Percentiles rank a stretch among this genome's conserved stretches.
phyloP scores from a whole-genome alignment of 2,888 invertebrate species.

The Drosophila merina region DNA sequence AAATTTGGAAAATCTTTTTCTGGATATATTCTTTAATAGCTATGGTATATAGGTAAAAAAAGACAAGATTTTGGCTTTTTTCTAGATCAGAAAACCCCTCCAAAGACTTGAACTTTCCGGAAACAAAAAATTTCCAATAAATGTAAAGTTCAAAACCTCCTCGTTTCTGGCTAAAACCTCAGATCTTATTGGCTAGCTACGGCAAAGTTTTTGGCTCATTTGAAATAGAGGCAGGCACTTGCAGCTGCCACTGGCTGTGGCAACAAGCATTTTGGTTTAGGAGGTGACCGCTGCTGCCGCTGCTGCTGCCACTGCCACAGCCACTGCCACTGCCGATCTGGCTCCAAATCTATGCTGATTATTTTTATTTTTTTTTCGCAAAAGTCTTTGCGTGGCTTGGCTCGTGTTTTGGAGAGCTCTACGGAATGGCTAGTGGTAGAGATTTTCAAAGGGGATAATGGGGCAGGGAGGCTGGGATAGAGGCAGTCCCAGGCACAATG shows the following conservation, averaged over 20 bases:
- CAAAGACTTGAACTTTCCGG: no score
- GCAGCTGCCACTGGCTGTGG: constrained; percentile 55
- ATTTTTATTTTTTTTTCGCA: neutral
- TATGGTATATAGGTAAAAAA: no score
- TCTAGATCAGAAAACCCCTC: no score
- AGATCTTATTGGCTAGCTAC: no score
- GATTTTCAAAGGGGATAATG: neutral
- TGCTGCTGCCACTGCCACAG: constrained; percentile 15
- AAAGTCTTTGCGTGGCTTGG: constrained; percentile 20
- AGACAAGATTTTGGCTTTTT: no score
- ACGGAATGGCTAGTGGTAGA: constrained; percentile 21
- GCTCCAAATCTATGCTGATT: neutral
- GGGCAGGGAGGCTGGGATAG: neutral
- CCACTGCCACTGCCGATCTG: constrained; percentile 11
- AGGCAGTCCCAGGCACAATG: constrained; percentile 44
- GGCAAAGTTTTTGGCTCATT: constrained; percentile 36
- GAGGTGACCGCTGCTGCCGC: constrained; percentile 44
- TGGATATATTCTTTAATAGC: no score
- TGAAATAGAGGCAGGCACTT: constrained; percentile 48
- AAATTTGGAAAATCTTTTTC: no score
- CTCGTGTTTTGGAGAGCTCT: constrained; percentile 37
- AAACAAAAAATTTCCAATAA: no score
- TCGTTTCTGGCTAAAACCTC: no score
- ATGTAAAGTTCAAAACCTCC: no score
- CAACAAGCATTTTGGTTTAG: constrained; percentile 24